Evolutionary conservation across 2,888 invertebrate species (phyloP), one percentile per base, ranked within the genome.

Genomic region (Lasioglossum oenotherae): DNA sequence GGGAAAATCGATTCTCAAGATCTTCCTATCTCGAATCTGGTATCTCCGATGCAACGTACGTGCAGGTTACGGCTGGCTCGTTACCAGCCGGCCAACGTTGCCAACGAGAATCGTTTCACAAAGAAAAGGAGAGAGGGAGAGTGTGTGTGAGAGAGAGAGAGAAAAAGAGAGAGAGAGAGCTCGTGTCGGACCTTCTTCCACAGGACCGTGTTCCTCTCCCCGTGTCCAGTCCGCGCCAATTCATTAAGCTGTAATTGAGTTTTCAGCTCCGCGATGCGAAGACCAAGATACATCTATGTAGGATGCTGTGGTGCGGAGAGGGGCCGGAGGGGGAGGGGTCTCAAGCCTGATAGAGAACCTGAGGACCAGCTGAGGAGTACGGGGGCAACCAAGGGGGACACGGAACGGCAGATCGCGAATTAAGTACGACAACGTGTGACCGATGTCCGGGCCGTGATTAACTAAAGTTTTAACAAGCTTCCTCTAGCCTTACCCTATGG

Each of bases 201-300:
- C 53, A 64, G 35, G 64, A 71, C 71, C 76, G 49, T 74, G 69
- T 60, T 69, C 74, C 75, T 23, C 74, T 78, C 80, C 75, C 73
- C 72, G 73, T 73, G 67, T 80, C 78, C 71, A 87, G 86, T 86
- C 84, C 88, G 84, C 80, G 91, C 93, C 94, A 95, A 95, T 95
- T 95, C 95, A 95, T 95, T 95, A 95, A 93, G 94, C 93, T 92
- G 93, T 95, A 95, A 95, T 95, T 95, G 95, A 95, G 95, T 95
- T 95, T 95, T 95, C 95, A 95, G 93, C 94, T 94, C 91, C 88
- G 91, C 93, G 94, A 94, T 94, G 94, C 93, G 91, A 89, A 86
- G 88, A 84, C 90, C 91, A 88, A 93, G 93, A 94, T 94, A 94
- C 92, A 92, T 90, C 92, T 92, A 92, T 90, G 91, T 86, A 80